Conservation (phyloP, 2,888 invertebrate genomes). For the Theodoxus fluviatilis region DNA sequence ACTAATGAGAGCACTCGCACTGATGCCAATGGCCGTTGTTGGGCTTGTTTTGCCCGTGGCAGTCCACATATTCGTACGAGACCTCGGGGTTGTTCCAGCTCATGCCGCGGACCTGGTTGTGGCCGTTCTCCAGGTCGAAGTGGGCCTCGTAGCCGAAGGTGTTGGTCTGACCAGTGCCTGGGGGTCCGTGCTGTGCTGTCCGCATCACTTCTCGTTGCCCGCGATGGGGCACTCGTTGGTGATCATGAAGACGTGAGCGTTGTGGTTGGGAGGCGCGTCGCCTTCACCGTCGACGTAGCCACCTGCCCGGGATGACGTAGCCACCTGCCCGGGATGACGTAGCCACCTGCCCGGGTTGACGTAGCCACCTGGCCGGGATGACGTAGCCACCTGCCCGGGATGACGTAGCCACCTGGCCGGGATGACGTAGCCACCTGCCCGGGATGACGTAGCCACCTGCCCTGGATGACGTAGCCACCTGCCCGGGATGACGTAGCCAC, state of each 20-base stretch:
- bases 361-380: not conserved
- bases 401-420: no score
- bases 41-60: conserved; percentile 24
- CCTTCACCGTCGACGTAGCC: conserved; percentile 46
- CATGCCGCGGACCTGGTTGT: conserved; percentile 20
- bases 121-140: conserved; percentile 28
- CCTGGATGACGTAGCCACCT: no score
- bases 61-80: conserved; percentile 24
- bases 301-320: conserved; percentile 32
- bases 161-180: conserved; percentile 28
- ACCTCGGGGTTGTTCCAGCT: conserved; percentile 32
- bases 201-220: conserved; percentile 47
- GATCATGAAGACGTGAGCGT: conserved; percentile 43
- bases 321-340: not conserved
- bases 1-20: conserved; percentile 25
- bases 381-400: no score
- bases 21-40: conserved; percentile 23
- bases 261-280: conserved; percentile 26
- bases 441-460: no score
- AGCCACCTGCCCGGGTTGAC: not conserved
- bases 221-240: conserved; percentile 48
- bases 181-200: conserved; percentile 36
- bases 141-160: conserved; percentile 28
- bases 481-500: no score
- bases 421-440: no score